Conservation (phyloP, 2,113 vertebrate species). For the Zosterops japonicus region DNA sequence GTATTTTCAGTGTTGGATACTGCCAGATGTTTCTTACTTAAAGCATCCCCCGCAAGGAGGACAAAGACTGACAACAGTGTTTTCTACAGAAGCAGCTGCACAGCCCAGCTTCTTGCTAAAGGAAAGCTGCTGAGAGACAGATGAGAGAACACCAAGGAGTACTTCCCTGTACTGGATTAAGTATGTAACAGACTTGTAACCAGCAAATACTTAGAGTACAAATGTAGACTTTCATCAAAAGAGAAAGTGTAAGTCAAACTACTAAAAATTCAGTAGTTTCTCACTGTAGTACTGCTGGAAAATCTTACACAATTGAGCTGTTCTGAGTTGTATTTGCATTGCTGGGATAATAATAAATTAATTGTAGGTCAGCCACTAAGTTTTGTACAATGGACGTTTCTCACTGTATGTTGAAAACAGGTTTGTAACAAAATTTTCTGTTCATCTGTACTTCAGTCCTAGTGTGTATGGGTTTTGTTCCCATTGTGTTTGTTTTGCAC, state of each 20-base stretch:
- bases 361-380: conserved; percentile 46
- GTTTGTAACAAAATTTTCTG: conserved; percentile 69
- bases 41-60: conserved; percentile 49
- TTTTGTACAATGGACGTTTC: conserved; percentile 70
- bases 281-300: not conserved
- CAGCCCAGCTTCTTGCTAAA: conserved; percentile 36
- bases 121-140: conserved; percentile 54
- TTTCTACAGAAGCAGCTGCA: conserved; percentile 58
- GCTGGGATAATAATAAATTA: conserved; percentile 68
- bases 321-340: conserved; percentile 70
- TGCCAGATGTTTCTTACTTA: conserved; percentile 62
- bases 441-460: conserved; percentile 56
- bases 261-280: conserved; percentile 16
- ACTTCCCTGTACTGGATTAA: conserved; percentile 17
- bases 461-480: conserved; percentile 44
- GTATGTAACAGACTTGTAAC: not conserved
- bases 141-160: conserved; percentile 41
- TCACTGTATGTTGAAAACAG: conserved; percentile 65
- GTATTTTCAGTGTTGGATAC: conserved; percentile 48
- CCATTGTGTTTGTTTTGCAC: conserved; percentile 53
- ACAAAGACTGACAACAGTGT: conserved; percentile 63
- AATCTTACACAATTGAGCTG: conserved; percentile 17
- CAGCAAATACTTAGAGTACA: not conserved
- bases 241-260: not conserved
- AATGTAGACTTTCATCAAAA: conserved; percentile 21